Base-by-base conservation (phyloP, 1,140 invertebrate genomes). In the Drosophila pseudoobscura region DNA sequence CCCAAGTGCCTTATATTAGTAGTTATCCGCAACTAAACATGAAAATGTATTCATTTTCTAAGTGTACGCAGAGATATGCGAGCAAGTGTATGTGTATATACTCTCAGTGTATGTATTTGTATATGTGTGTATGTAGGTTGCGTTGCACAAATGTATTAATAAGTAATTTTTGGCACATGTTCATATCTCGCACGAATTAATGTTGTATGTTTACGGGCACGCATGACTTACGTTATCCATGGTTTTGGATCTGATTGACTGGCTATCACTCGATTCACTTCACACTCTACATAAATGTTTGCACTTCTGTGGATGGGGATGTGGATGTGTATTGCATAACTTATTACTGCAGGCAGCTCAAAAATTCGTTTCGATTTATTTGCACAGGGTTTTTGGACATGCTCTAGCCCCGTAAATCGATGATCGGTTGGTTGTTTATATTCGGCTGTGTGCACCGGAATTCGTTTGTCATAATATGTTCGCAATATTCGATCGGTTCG, bases 201-300 rank as follows among this genome's bases (percentile, higher is more conserved):
- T 49, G 24, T 31, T 13, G 9, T 29, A 58, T 39, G 8, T 63
- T 54, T 61, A 52, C 44, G 41, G 26, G 20, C 45, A 69, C 63
- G 63, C 64, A 49, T 72, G 62, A 74, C 71, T 75, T 75, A 75
- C 71, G 49, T 49, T 57, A 75, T 75, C 71, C 71, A 75, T 75
- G 47, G 31, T 55, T 44, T 5, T 5, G 35, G 46, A 41, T 22
- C 52, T 24, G 60, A 57, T 54, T 31, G 70, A 57, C 39, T 64
- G 20, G 41, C 46, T 73, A 52, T 75, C 71, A 75, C 70, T 65
- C 11, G 31, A 39, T 63, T 63, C 56, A 75, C 71, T 74, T 53
- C 17, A 20, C 53, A 56, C 43, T 52, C 47, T 74, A 31, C 49
- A 43, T 53, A 43, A 53, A 58, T 52, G 24, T 52, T 65, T 72